Evolutionary conservation across 2,797 vertebrate species (phyloP), one percentile per base, ranked within the genome.

Genomic region (Valencia hispanica): DNA sequence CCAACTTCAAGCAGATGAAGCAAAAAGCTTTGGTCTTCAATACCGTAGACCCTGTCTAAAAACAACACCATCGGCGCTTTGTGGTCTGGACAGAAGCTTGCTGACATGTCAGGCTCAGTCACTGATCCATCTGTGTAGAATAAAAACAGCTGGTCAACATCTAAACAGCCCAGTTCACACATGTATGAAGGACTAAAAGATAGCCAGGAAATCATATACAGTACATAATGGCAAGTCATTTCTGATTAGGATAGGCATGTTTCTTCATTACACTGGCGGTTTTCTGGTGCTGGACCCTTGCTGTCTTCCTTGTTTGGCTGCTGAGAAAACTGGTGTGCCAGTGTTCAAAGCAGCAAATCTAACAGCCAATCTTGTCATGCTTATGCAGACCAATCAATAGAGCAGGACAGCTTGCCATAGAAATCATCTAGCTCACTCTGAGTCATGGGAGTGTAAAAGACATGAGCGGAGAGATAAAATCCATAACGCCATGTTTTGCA

Each of bases 21-120:
- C 59, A 99, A 95, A 79, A 99, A 98, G 80, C 94, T 95, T 94
- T 99, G 98, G 93, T 98, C 97, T 92, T 98, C 97, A 57, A 99
- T 96, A 71, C 98, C 97, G 51, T 99, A 99, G 27, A 99, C 98
- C 69, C 98, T 95, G 87, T 99, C 98, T 93, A 99, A 90, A 90
- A 99, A 99, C 77, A 99, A 95, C 87, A 99, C 98, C 97, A 99
- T 99, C 55, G 98, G 96, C 72, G 97, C 97, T 91, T 99, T 99
- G 94, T 99, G 98, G 87, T 99, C 98, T 22, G 98, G 98, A 86
- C 97, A 99, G 94, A 99, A 99, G 88, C 84, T 95, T 85, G 98
- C 98, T 0, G 97, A 96, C 98, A 99, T 96, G 83, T 99, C 96
- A 0, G 98, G 98, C 89, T 99, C 97, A 0, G 93, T 97, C 84